phyloP scores from a whole-genome alignment of 2,797 vertebrate genomes.

The Acestrorhynchus altus region DNA sequence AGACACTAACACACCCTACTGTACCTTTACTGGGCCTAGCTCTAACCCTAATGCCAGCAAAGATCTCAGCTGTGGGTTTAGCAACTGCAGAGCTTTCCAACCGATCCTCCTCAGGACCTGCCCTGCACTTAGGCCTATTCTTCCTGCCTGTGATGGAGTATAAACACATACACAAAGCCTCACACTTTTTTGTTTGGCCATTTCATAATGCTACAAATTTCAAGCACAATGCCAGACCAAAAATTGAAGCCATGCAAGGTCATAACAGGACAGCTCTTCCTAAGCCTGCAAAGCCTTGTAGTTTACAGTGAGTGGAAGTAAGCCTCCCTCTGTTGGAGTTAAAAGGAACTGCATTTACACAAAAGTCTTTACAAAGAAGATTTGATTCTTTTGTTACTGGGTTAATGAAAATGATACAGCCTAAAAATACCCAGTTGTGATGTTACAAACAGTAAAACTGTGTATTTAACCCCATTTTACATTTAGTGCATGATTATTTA shows the following conservation, averaged over 20 bases:
- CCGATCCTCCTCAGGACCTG: conserved; percentile 66
- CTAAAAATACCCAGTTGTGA: too few species aligned
- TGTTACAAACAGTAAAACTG: too few species aligned
- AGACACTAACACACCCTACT: conserved; percentile 28
- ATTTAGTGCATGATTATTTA: too few species aligned
- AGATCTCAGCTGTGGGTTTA: conserved; percentile 59
- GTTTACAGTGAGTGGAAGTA: background rate
- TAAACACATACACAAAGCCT: conserved; percentile 24
- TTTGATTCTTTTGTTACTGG: background rate
- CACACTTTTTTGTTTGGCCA: background rate
- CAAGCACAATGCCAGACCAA: background rate
- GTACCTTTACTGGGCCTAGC: conserved; percentile 71
- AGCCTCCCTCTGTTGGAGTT: conserved; percentile 32
- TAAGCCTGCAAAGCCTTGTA: background rate
- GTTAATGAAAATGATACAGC: background rate
- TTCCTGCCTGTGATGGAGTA: conserved; percentile 59
- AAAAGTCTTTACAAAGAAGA: background rate
- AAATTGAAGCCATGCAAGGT: background rate
- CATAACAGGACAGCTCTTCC: background rate
- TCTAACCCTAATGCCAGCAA: conserved; percentile 69
- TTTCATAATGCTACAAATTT: background rate
- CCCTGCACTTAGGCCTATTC: conserved; percentile 60
- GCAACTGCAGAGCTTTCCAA: conserved; percentile 65
- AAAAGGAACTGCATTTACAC: background rate
- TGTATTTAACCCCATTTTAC: too few species aligned